Evolutionary conservation across 2,797 vertebrate species (phyloP).

Genomic region (Astyanax mexicanus): DNA sequence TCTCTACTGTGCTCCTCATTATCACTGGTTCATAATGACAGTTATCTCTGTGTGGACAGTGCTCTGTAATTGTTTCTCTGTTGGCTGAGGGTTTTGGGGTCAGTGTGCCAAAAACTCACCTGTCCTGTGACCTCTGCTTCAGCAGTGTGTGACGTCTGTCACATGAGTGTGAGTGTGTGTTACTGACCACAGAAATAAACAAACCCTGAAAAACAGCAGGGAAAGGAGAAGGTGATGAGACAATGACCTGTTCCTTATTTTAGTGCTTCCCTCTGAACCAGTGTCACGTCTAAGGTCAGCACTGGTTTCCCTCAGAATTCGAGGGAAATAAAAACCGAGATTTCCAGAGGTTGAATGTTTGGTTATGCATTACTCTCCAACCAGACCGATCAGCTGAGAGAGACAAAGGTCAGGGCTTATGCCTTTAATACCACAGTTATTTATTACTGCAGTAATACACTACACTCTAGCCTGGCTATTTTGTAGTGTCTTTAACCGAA

Average conservation of each 20-base stretch:
- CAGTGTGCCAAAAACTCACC: background rate
- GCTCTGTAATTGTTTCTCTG: too few species aligned
- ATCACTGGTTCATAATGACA: background rate
- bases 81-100: background rate
- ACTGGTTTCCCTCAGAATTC: background rate
- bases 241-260: slow-evolving; percentile 18
- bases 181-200: slow-evolving; percentile 43
- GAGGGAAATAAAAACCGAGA: background rate
- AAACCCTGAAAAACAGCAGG: slow-evolving; percentile 12
- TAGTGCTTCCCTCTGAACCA: background rate
- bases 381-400: background rate
- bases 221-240: slow-evolving; percentile 43
- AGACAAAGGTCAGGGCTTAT: background rate
- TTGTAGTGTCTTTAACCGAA: too few species aligned
- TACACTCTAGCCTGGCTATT: too few species aligned
- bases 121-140: background rate
- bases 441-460: too few species aligned
- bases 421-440: too few species aligned
- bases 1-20: too few species aligned
- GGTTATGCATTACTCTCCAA: background rate
- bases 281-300: background rate
- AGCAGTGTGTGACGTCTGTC: slow-evolving; percentile 10
- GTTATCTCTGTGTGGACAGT: too few species aligned
- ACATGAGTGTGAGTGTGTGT: slow-evolving; percentile 6
- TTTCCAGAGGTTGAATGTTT: background rate